phyloP scores from a whole-genome alignment of 2,113 vertebrate genomes.

The Vidua chalybeata region DNA sequence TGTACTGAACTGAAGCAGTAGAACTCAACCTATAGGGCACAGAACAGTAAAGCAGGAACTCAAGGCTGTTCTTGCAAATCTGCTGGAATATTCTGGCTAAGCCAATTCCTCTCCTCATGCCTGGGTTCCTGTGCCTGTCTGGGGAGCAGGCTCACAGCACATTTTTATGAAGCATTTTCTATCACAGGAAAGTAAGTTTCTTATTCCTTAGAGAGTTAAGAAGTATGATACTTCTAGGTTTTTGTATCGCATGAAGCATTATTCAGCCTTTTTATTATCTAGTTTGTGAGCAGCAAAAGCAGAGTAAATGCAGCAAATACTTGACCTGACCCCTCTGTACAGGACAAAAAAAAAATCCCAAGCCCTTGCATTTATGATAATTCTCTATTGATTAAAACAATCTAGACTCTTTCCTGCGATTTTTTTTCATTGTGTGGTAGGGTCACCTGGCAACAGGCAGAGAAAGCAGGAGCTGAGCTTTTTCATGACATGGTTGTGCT shows the following conservation, averaged over 20 bases:
- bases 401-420: neutral
- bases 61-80: neutral
- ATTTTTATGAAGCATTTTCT: neutral
- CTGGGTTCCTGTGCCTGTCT: neutral
- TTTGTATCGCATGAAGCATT: neutral
- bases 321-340: neutral
- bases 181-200: neutral
- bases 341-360: neutral
- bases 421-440: neutral
- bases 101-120: neutral
- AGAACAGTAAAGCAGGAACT: neutral
- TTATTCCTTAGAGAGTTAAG: neutral
- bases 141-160: neutral
- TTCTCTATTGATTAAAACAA: neutral
- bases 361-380: neutral
- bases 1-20: neutral
- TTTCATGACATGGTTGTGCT: neutral
- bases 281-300: neutral
- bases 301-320: neutral
- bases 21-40: neutral
- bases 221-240: neutral
- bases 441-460: neutral
- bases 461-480: neutral
- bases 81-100: neutral
- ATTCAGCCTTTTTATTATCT: neutral